These are phyloP conservation scores for Cichlasoma orientale DNA, from an alignment of 2,797 vertebrate genomes.

Conservation along the genomic window DNA sequence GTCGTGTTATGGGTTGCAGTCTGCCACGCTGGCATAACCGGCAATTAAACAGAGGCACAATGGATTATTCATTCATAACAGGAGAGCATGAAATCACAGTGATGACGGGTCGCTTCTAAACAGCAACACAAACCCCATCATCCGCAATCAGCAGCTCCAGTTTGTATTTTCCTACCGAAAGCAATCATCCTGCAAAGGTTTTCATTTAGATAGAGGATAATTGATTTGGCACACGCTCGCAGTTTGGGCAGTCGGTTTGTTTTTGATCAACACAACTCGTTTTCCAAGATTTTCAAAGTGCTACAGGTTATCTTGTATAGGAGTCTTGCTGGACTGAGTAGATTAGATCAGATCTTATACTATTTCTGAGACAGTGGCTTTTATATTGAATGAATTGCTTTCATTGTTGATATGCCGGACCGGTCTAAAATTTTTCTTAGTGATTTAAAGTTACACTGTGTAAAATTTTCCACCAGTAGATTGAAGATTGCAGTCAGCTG, in stretches of 20 bases:
- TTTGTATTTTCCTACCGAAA: conserved; percentile 40
- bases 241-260: conserved; percentile 39
- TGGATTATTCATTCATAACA: conserved; percentile 53
- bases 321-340: neutral
- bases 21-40: conserved; percentile 18
- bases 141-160: conserved; percentile 19
- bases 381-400: neutral
- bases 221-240: conserved; percentile 47
- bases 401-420: neutral
- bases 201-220: conserved; percentile 61
- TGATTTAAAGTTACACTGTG: neutral
- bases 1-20: conserved; percentile 17
- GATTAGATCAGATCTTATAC: neutral
- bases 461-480: no score
- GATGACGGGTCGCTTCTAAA: conserved; percentile 39
- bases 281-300: conserved; percentile 18
- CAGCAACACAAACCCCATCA: conserved; percentile 36
- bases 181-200: conserved; percentile 50
- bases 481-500: no score
- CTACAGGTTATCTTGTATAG: conserved; percentile 14
- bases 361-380: neutral
- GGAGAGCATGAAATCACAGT: conserved; percentile 29
- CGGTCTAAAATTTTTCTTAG: neutral
- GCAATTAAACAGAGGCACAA: conserved; percentile 36
- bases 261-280: conserved; percentile 22